These are phyloP conservation scores for Drosophila dunni DNA, from an alignment of 1,140 invertebrate genomes.

Conservation along the genomic window DNA sequence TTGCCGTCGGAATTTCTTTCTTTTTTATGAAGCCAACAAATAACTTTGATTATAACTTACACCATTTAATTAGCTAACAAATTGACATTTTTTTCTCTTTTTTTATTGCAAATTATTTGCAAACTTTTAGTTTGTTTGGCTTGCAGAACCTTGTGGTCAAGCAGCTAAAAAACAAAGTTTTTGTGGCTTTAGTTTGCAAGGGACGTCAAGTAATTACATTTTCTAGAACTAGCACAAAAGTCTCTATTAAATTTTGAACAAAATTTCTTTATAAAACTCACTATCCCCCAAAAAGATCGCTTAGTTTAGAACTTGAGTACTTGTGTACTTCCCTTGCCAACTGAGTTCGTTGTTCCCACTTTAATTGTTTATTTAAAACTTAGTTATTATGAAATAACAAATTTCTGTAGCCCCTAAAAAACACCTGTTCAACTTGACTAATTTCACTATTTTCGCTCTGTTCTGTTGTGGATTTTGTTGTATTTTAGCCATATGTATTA, in stretches of 20 bases:
- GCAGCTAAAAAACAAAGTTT: too few relatives aligned
- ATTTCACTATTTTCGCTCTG: slow-evolving; percentile 2
- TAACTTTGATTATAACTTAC: slow-evolving; percentile 16
- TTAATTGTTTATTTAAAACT: background rate
- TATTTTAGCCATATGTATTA: slow-evolving; percentile 39
- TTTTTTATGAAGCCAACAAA: background rate
- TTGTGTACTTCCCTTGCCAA: too few relatives aligned
- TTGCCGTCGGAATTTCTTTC: slow-evolving; percentile 41
- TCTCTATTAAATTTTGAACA: too few relatives aligned
- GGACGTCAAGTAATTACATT: too few relatives aligned
- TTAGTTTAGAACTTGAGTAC: too few relatives aligned
- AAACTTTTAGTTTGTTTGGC: slow-evolving; percentile 1
- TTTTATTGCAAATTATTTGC: background rate
- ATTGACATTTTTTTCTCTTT: background rate
- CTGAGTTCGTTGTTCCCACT: background rate
- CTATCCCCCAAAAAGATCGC: too few relatives aligned
- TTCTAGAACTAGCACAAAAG: too few relatives aligned
- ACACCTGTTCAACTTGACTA: slow-evolving; percentile 46
- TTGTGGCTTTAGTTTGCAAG: too few relatives aligned
- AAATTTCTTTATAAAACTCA: too few relatives aligned
- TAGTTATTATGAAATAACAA: background rate
- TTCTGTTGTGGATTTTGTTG: background rate
- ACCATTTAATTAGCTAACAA: slow-evolving; percentile 6
- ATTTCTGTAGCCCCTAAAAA: slow-evolving; percentile 14
- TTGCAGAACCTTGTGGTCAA: background rate